Conservation (phyloP, 1,140 invertebrate species). For the Colletes latitarsis region DNA sequence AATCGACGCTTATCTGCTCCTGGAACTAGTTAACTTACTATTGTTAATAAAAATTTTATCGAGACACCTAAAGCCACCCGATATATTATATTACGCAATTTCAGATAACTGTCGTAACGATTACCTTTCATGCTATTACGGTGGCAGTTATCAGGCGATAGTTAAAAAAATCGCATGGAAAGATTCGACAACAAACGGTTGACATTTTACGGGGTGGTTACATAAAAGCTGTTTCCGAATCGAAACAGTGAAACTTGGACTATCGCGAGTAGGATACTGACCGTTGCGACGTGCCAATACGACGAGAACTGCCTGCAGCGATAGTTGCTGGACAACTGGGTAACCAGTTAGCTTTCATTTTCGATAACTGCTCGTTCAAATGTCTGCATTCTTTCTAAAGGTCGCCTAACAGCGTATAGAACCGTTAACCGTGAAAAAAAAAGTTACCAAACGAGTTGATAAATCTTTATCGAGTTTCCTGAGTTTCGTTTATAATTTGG, state of each 20-base stretch:
- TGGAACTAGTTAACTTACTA: no score
- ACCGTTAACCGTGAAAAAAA: conserved; percentile 24
- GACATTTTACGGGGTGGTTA: conserved; percentile 33
- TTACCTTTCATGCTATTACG: not conserved
- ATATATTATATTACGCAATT: no score
- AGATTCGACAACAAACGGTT: not conserved
- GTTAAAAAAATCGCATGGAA: not conserved
- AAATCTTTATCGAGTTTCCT: not conserved
- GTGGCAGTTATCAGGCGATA: not conserved
- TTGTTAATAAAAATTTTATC: no score
- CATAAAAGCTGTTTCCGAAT: conserved; percentile 36
- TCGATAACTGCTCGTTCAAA: conserved; percentile 49
- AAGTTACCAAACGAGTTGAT: conserved; percentile 9
- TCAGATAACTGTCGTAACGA: not conserved
- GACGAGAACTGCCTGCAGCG: conserved; percentile 44
- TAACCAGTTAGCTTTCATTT: conserved; percentile 48
- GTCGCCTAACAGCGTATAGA: conserved; percentile 29
- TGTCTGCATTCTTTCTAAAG: conserved; percentile 46
- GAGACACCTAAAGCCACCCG: no score
- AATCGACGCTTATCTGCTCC: no score
- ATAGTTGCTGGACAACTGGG: conserved; percentile 48
- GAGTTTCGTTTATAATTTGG: conserved; percentile 1
- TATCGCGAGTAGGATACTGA: not conserved
- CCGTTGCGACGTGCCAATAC: conserved; percentile 25
- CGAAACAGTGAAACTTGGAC: conserved; percentile 34